Conservation (phyloP, 2,113 vertebrate species). For the Bubo scandiacus region DNA sequence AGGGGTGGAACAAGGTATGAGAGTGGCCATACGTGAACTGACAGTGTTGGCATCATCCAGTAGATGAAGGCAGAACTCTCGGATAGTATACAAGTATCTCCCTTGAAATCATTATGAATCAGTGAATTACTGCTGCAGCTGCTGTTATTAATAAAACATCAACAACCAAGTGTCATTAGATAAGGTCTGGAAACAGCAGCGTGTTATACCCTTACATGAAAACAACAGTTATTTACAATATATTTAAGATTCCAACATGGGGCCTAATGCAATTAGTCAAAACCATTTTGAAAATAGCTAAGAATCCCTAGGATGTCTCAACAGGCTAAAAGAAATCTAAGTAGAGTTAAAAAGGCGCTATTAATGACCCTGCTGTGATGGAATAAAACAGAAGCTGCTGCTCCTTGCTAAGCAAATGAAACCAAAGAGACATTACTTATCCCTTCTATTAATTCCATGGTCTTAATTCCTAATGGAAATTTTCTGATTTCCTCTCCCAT, state of each 20-base stretch:
- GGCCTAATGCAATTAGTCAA: constrained; percentile 39
- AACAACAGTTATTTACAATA: neutral
- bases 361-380: constrained; percentile 14
- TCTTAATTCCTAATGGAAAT: neutral
- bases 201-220: neutral
- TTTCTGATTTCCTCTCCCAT: neutral
- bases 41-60: neutral
- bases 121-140: neutral
- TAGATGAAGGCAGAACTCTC: neutral
- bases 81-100: neutral
- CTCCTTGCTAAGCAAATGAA: constrained; percentile 9
- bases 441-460: neutral
- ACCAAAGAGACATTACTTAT: neutral
- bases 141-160: neutral
- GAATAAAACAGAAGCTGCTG: constrained; percentile 21
- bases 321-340: neutral
- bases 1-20: neutral
- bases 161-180: neutral
- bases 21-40: neutral
- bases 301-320: neutral
- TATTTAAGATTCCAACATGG: neutral
- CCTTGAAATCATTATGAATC: neutral
- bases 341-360: neutral
- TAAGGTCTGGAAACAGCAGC: neutral
- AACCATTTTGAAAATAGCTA: constrained; percentile 7